Conservation (phyloP, 2,888 invertebrate genomes). For the Disparrhopalites patrizii region DNA sequence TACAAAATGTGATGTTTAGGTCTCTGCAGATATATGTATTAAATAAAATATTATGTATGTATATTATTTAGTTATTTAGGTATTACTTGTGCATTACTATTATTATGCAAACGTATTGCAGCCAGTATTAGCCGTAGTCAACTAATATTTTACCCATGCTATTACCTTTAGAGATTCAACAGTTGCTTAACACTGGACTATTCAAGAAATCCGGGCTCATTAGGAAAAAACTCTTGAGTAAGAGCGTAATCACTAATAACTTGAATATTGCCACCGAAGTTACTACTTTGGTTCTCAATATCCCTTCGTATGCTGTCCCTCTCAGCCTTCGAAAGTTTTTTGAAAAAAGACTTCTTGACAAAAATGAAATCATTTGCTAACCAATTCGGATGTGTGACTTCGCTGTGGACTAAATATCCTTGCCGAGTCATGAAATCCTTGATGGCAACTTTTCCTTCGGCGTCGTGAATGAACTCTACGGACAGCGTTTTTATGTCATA, state of each 20-base stretch:
- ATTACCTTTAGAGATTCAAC: not conserved
- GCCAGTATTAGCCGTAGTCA: no score
- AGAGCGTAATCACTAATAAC: not conserved
- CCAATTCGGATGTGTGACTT: conserved; percentile 53
- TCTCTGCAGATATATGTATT: no score
- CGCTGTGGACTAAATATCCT: conserved; percentile 53
- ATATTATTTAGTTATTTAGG: no score
- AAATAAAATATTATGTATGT: no score
- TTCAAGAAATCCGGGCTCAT: no score
- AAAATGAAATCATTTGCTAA: conserved; percentile 57
- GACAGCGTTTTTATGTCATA: conserved; percentile 53
- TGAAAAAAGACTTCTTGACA: conserved; percentile 50
- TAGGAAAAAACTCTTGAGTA: not conserved
- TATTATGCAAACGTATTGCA: no score
- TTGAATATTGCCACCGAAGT: conserved; percentile 16
- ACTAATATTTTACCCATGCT: no score
- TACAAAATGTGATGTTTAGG: no score
- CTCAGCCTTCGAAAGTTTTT: conserved; percentile 11
- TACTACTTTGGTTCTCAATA: conserved; percentile 16
- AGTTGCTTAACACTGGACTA: not conserved
- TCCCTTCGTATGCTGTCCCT: conserved; percentile 14
- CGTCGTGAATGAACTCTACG: conserved; percentile 55
- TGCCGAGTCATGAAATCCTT: conserved; percentile 51
- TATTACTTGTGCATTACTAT: no score
- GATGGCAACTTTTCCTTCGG: conserved; percentile 51